Evolutionary conservation across 2,888 invertebrate genomes (phyloP).

Genomic region (Keiferia lycopersicella): DNA sequence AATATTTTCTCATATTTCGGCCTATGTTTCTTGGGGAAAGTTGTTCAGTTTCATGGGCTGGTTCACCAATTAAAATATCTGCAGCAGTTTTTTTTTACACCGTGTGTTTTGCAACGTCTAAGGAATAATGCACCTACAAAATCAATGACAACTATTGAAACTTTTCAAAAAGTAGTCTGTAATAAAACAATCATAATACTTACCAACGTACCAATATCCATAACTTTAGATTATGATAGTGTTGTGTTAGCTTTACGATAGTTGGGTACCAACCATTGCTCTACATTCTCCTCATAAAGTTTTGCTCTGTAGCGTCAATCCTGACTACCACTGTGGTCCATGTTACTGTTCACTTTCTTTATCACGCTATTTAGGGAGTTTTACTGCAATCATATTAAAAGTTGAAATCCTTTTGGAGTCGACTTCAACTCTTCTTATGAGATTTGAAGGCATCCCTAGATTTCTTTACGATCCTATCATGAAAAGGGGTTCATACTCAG

Average conservation of each 20-base stretch:
- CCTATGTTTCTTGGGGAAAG: too few species aligned
- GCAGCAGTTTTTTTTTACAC: too few species aligned
- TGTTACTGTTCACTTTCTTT: slow-evolving; percentile 16
- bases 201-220: too few species aligned
- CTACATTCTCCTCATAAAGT: slow-evolving; percentile 24
- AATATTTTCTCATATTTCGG: too few species aligned
- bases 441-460: background rate
- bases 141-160: background rate
- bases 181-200: too few species aligned
- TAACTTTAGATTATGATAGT: too few species aligned
- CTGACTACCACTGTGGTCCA: slow-evolving; percentile 24
- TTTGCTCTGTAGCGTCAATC: background rate
- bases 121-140: too few species aligned
- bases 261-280: slow-evolving; percentile 20
- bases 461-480: background rate
- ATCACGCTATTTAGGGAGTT: background rate
- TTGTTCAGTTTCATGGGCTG: too few species aligned
- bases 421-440: too few species aligned
- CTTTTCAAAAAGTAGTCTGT: background rate
- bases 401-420: background rate
- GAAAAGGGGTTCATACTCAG: background rate
- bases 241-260: slow-evolving; percentile 6
- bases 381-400: background rate
- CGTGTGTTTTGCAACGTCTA: too few species aligned
- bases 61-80: too few species aligned